phyloP scores from a whole-genome alignment of 1,140 invertebrate genomes.

The Pogonognathellus flavescens region DNA sequence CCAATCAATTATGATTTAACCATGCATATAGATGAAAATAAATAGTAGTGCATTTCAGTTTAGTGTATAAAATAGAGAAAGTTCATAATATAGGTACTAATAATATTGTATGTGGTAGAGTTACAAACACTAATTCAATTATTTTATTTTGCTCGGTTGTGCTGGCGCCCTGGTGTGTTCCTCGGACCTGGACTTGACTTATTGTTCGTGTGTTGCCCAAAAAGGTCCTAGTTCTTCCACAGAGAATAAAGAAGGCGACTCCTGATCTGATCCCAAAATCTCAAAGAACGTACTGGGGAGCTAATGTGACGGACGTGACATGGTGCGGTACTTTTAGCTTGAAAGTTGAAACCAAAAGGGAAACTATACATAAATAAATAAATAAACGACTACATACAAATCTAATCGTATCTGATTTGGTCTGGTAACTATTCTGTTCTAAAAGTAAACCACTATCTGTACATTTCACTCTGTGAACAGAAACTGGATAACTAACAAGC shows the following conservation, averaged over 20 bases:
- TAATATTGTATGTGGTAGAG: no score
- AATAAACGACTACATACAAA: no score
- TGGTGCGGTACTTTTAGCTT: constrained; percentile 8
- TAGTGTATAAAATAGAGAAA: no score
- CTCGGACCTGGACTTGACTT: background rate
- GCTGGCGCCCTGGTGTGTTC: background rate
- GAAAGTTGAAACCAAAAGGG: background rate
- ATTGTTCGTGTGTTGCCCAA: background rate
- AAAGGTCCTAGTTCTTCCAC: constrained; percentile 24
- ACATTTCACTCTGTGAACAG: no score
- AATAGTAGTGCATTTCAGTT: no score
- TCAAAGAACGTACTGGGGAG: background rate
- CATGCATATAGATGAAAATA: no score
- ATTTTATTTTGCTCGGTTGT: constrained; percentile 16
- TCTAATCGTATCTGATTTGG: no score
- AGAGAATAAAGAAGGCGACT: constrained; percentile 21
- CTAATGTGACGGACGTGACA: constrained; percentile 1
- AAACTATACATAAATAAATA: background rate
- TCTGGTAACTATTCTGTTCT: no score
- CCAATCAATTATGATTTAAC: no score
- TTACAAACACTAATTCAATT: background rate
- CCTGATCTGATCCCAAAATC: background rate
- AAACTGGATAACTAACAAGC: no score
- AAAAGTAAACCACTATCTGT: no score
- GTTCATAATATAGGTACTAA: no score